Evolutionary conservation across 2,797 vertebrate genomes (phyloP), one percentile per base, ranked within the genome.

Genomic region (Myotis myotis): DNA sequence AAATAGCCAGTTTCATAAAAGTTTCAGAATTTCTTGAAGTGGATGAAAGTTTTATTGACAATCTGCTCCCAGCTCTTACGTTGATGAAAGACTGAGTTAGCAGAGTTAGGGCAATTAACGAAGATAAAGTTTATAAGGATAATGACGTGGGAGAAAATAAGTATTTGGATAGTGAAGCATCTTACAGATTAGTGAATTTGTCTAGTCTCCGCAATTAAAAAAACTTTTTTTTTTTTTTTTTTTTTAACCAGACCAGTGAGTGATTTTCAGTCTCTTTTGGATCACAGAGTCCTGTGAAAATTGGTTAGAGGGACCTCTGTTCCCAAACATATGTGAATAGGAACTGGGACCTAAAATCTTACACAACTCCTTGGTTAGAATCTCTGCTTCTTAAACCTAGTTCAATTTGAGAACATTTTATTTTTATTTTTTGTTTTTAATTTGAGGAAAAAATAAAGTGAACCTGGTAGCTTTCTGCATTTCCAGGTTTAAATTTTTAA

Each of bases 371-470:
- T 38, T 41, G 47, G 11, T 78, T 88, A 88, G 74, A 83, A 47
- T 83, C 20, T 57, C 20, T 70, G 25, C 41, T 79, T 28, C 30
- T 76, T 72, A 72, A 66, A 41, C 71, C 19, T 79, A 64, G 23
- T 60, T 68, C 6, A 75, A 0, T 80, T 91, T 62, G 36, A 88
- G 41, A 84, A 7, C 57, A 79, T 87, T 68, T 83, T 47, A 38
- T 68, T 87, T 75, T 72, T 79, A 47, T 30, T 60, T 72, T n/a
- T 23, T 83, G 30, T 57, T 89, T 87, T 89, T 85, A 76, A 71
- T 94, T 86, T 92, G 70, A 71, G 12, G 57, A 70, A 75, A 80
- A 85, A 93, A 75, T 62, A 64, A 86, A 78, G 51, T 71, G 47
- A 71, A n/a, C 15, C 15, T 70, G 19, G 36, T 91, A 60, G 66